Evolutionary conservation across 2,113 vertebrate genomes (phyloP).

Genomic region (Gobio gobio): DNA sequence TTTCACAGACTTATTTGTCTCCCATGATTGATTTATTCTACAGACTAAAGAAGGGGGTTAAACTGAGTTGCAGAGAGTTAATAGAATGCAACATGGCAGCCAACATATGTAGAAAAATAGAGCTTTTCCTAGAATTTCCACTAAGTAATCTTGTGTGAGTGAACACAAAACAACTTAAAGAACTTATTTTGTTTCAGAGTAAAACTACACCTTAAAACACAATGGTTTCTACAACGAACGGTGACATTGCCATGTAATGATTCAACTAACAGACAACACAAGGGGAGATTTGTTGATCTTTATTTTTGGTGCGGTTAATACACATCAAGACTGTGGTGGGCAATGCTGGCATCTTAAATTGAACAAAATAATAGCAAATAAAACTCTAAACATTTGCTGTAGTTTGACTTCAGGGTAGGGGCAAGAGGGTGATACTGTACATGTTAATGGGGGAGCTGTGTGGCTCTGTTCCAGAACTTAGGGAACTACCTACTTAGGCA

Average conservation of each 20-base stretch:
- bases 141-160: neutral
- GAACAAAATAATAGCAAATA: conserved; percentile 60
- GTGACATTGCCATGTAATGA: neutral
- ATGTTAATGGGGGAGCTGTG: neutral
- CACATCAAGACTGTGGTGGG: conserved; percentile 75
- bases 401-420: conserved; percentile 43
- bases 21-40: no score
- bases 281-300: conserved; percentile 49
- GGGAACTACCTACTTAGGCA: neutral
- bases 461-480: conserved; percentile 6
- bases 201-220: no score
- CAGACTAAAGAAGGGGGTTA: neutral
- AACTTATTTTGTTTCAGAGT: no score
- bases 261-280: conserved; percentile 17
- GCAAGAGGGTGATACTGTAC: neutral
- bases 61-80: neutral
- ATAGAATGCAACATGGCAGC: neutral
- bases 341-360: conserved; percentile 68
- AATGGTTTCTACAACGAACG: neutral
- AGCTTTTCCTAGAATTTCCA: neutral
- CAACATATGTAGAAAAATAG: neutral
- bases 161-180: neutral
- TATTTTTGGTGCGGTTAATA: conserved; percentile 73
- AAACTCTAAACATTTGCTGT: neutral
- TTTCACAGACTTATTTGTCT: neutral